Conservation (phyloP, 2,888 invertebrate species). For the Terebella lapidaria region DNA sequence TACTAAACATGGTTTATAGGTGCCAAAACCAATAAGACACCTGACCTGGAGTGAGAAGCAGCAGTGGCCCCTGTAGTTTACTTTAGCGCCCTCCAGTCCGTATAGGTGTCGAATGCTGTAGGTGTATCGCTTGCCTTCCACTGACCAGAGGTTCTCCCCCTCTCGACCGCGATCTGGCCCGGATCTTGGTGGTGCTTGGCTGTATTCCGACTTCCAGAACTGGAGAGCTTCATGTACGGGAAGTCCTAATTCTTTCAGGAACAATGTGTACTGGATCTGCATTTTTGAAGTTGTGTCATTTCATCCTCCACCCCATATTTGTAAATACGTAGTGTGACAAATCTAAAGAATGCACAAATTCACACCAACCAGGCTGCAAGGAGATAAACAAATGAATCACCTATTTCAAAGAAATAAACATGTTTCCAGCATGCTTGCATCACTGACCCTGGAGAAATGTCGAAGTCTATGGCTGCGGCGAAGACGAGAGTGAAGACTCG, state of each 20-base stretch:
- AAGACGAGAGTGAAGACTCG: constrained; percentile 60
- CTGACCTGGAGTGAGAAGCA: constrained; percentile 64
- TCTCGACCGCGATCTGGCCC: constrained; percentile 54
- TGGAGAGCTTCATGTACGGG: constrained; percentile 62
- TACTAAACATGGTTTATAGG: too few species aligned
- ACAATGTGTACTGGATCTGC: constrained; percentile 63
- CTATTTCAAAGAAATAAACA: too few species aligned
- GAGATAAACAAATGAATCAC: background rate
- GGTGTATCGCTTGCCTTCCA: constrained; percentile 61
- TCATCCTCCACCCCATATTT: background rate
- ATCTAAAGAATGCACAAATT: background rate
- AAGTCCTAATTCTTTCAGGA: constrained; percentile 69
- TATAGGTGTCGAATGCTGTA: constrained; percentile 70
- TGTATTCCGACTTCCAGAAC: constrained; percentile 67
- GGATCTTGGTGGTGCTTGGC: constrained; percentile 50
- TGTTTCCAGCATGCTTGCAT: background rate
- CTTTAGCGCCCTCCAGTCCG: constrained; percentile 67
- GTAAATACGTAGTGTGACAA: background rate
- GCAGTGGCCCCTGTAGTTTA: constrained; percentile 61
- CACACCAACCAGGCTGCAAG: background rate
- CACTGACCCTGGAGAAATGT: constrained; percentile 59
- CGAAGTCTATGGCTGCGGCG: constrained; percentile 62
- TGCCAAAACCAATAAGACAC: too few species aligned
- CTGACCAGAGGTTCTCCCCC: constrained; percentile 64
- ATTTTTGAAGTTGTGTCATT: constrained; percentile 9